A percentile compares a stretch with the other conserved stretches of the same genome.
Conservation (phyloP, 2,888 invertebrate species). For the Lordiphosa andalusiaca region DNA sequence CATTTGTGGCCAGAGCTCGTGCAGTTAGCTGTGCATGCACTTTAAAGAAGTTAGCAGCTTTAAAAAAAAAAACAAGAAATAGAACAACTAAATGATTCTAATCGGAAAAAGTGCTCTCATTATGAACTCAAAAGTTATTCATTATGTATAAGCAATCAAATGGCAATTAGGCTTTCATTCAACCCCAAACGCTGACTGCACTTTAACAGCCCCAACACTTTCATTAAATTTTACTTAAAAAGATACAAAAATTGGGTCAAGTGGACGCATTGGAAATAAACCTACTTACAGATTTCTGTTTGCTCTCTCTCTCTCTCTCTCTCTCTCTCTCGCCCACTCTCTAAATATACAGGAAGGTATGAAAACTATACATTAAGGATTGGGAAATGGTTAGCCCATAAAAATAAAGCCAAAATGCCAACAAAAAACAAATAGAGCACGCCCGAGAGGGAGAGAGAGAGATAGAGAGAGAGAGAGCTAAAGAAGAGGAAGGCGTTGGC, state of each 20-base stretch:
- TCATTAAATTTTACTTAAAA: neutral
- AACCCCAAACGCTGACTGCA: too few species aligned
- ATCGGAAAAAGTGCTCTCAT: too few species aligned
- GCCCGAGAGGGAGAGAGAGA: neutral
- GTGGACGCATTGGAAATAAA: conserved; percentile 35
- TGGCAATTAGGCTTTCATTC: too few species aligned
- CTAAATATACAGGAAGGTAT: conserved; percentile 2
- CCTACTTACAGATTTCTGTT: conserved; percentile 16
- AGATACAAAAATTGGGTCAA: conserved; percentile 54
- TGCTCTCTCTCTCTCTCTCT: conserved; percentile 19
- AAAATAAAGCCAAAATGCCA: conserved; percentile 12
- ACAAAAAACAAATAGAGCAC: neutral
- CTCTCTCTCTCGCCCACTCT: conserved; percentile 7
- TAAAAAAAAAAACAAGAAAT: too few species aligned
- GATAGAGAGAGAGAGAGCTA: conserved; percentile 6
- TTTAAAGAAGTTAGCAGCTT: too few species aligned
- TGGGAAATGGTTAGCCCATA: conserved; percentile 21
- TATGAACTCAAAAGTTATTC: too few species aligned
- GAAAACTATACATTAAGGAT: conserved; percentile 27
- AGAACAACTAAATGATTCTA: too few species aligned
- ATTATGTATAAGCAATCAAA: too few species aligned
- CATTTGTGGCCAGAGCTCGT: neutral
- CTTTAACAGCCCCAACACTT: neutral
- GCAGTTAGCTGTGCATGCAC: neutral
- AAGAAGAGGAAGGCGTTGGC: conserved; percentile 14